Conservation (phyloP, 2,888 invertebrate genomes). For the Mallateleia sp. region DNA sequence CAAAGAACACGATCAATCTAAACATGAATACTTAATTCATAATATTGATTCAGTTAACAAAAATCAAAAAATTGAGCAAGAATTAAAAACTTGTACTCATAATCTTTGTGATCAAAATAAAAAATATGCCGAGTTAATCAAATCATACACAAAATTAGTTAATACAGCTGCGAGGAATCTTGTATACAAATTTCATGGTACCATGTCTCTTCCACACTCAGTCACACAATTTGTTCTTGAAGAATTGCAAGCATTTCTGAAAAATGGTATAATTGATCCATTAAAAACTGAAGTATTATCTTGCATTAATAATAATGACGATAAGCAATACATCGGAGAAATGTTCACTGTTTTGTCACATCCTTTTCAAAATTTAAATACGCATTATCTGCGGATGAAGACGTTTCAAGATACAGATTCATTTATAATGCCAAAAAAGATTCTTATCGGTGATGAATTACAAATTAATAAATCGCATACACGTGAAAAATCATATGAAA, state of each 20-base stretch:
- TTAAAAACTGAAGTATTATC: background rate
- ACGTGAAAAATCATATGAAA: background rate
- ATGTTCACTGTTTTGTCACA: background rate
- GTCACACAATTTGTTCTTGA: background rate
- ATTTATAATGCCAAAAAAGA: background rate
- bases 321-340: background rate
- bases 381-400: background rate
- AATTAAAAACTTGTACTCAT: too few species aligned
- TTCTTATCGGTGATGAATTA: too few species aligned
- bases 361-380: background rate
- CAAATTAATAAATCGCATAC: background rate
- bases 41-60: too few species aligned
- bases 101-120: too few species aligned
- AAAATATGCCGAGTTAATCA: too few species aligned
- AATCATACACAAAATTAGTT: background rate
- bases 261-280: background rate
- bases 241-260: background rate
- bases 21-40: too few species aligned
- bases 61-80: too few species aligned
- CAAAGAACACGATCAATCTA: too few species aligned
- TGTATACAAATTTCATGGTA: background rate
- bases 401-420: background rate
- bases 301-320: background rate
- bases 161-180: background rate
- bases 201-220: background rate